These are phyloP conservation scores for Neoaliturus tenellus DNA, from an alignment of 2,888 invertebrate genomes.

Conservation along the genomic window DNA sequence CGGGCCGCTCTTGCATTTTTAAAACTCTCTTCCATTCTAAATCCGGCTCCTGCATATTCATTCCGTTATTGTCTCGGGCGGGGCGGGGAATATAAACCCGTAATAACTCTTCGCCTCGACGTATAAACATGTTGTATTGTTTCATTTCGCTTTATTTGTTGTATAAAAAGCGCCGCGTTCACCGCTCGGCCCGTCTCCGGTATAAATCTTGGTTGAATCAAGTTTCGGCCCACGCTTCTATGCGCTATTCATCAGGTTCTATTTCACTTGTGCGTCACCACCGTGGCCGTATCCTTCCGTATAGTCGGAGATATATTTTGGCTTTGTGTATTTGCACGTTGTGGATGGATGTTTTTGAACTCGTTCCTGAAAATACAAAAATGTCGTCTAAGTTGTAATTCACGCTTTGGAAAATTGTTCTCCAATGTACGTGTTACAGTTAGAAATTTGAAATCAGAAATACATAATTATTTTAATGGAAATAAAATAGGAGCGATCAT, in stretches of 20 bases:
- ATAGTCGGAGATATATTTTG: too few species aligned
- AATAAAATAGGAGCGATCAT: too few species aligned
- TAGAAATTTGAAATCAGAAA: too few species aligned
- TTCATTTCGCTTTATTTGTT: conserved; percentile 48
- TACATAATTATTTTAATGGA: too few species aligned
- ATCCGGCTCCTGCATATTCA: conserved; percentile 44
- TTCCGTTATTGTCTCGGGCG: conserved; percentile 29
- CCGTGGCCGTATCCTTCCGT: neutral
- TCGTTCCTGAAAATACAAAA: too few species aligned
- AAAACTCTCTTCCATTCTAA: conserved; percentile 47
- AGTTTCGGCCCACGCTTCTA: conserved; percentile 9
- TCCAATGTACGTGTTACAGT: too few species aligned
- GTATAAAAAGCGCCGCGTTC: conserved; percentile 45
- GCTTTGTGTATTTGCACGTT: too few species aligned
- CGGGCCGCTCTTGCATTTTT: conserved; percentile 41
- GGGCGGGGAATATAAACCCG: conserved; percentile 35
- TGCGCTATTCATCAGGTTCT: conserved; percentile 1
- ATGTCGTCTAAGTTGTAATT: too few species aligned
- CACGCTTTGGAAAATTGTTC: too few species aligned
- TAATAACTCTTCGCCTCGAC: conserved; percentile 32
- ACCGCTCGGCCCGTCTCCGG: conserved; percentile 18
- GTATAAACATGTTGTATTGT: conserved; percentile 46
- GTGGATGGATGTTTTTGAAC: too few species aligned
- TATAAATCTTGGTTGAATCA: conserved; percentile 34
- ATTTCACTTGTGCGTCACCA: neutral